These are phyloP conservation scores for Carollia perspicillata DNA, from an alignment of 2,113 vertebrate species.

Conservation along the genomic window DNA sequence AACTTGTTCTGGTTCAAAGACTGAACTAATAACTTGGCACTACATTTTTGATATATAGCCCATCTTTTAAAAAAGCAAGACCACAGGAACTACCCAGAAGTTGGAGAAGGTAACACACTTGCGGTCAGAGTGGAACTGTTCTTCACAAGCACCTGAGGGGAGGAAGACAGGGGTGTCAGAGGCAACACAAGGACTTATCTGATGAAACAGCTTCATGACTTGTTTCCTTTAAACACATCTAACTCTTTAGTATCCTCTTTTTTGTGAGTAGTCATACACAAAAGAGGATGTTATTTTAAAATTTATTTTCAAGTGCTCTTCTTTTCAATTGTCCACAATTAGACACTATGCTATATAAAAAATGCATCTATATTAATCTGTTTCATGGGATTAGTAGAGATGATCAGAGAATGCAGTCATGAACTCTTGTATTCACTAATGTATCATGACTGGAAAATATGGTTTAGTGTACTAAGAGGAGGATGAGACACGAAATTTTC, in stretches of 20 bases:
- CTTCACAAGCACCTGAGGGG: background rate
- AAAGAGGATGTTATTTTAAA: background rate
- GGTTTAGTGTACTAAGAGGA: background rate
- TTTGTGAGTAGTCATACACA: background rate
- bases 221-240: background rate
- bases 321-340: background rate
- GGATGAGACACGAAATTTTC: background rate
- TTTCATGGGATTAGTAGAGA: background rate
- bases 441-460: background rate
- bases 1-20: conserved; percentile 40
- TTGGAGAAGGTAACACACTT: background rate
- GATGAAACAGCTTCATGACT: background rate
- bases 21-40: conserved; percentile 36
- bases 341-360: background rate
- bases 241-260: background rate
- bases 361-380: background rate
- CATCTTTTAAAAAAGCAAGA: background rate
- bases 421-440: background rate
- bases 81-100: background rate
- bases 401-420: background rate
- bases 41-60: conserved; percentile 6
- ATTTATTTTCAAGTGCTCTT: background rate
- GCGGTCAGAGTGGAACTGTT: background rate
- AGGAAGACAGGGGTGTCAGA: background rate
- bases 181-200: background rate